Evolutionary conservation across 2,888 invertebrate genomes (phyloP).

Genomic region (Osmoderma eremita): DNA sequence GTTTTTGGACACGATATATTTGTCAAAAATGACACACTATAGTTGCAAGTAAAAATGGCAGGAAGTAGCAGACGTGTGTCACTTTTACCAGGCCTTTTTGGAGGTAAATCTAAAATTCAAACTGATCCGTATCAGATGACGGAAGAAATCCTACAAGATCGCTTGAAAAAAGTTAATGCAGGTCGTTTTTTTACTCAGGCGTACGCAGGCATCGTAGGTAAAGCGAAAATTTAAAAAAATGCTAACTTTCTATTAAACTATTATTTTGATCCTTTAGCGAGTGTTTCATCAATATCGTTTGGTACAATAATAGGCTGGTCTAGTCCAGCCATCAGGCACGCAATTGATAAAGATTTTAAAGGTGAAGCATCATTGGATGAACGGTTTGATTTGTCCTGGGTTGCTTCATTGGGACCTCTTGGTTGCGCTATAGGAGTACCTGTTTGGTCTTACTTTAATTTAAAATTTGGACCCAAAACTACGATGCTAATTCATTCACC

Average conservation of each 20-base stretch:
- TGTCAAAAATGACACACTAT: not conserved
- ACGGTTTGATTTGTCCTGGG: slow-evolving; percentile 40
- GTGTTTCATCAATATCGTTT: slow-evolving; percentile 50
- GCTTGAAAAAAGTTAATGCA: slow-evolving; percentile 37
- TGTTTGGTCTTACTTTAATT: slow-evolving; percentile 48
- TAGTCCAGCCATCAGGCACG: slow-evolving; percentile 44
- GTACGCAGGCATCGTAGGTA: slow-evolving; percentile 45
- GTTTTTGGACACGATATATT: too few relatives aligned
- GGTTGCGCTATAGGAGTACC: slow-evolving; percentile 50
- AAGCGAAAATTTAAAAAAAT: not conserved
- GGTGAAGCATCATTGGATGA: slow-evolving; percentile 3
- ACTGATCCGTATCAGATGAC: slow-evolving; percentile 48
- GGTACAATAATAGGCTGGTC: slow-evolving; percentile 53
- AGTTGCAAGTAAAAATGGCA: not conserved
- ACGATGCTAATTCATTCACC: slow-evolving; percentile 50
- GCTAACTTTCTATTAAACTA: not conserved
- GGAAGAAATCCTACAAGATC: slow-evolving; percentile 43
- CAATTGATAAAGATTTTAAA: slow-evolving; percentile 17
- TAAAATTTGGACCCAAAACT: slow-evolving; percentile 52
- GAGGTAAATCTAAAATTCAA: not conserved
- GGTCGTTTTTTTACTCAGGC: slow-evolving; percentile 46
- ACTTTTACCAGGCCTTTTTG: not conserved
- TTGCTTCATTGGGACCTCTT: slow-evolving; percentile 50
- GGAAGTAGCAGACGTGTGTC: too few relatives aligned
- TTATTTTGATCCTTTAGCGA: slow-evolving; percentile 47